Base-by-base conservation (phyloP, 2,113 vertebrate species). In the Peromyscus leucopus region DNA sequence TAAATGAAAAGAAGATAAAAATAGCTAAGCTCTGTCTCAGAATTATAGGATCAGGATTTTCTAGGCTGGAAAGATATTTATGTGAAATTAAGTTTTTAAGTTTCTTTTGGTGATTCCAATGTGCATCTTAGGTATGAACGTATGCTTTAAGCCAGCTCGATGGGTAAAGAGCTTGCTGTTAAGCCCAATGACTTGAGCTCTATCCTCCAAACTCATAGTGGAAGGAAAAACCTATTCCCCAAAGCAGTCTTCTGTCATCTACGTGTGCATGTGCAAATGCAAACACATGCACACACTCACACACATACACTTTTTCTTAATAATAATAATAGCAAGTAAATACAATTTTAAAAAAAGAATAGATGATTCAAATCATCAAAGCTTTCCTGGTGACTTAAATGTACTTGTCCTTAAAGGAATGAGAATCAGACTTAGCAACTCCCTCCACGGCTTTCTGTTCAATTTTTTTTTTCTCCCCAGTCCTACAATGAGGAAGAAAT, bases 31-130 rank as follows among this genome's bases (percentile, higher is more conserved):
- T 92, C 55, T 79, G 51, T n/a, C 74, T 97, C 72, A 87, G 87
- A 96, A 83, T 26, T 28, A 85, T 31, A 10, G 22, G 48, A 71
- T 57, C 61, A 75, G 85, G 75, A 82, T 95, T 80, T 93, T 63
- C 39, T 72, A 75, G 83, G 5, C 26, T 74, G 31, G 46, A 83
- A 59, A 85, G 36, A 79, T 65, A 55, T 97, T 93, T 89, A 55
- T 31, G 7, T 88, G 84, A 96, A 95, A 86, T 75, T 83, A 88
- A 61, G 10, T 71, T 79, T 84, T 63, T 67, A 96, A 94, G 26
- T 17, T 82, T 91, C 4, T 1, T 51, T 79, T 42, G 65, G 67
- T 46, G 17, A 74, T 71, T 82, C 15, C 71, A 39, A 15, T 11
- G n/a, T 16, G 59, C 6, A 21, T 63, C 13, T 13, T 83, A 24